These are phyloP conservation scores for Ips nitidus DNA, from an alignment of 1,140 invertebrate species.

Conservation along the genomic window DNA sequence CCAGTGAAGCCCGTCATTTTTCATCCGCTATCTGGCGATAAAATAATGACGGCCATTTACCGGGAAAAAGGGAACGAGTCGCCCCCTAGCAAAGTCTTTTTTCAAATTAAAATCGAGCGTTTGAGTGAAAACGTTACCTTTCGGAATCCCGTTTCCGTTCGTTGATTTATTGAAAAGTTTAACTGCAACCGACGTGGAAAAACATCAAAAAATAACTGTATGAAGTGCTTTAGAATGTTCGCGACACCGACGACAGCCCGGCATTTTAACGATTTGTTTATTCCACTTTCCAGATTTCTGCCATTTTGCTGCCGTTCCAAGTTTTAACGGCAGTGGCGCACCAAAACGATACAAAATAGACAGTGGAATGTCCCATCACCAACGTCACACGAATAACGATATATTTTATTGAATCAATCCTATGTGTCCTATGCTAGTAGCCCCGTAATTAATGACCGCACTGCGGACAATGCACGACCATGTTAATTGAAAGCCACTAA, in stretches of 20 bases:
- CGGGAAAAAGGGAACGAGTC: neutral
- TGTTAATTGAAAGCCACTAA: slow-evolving; percentile 36
- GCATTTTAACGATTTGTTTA: slow-evolving; percentile 6
- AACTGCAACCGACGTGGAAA: neutral
- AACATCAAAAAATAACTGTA: neutral
- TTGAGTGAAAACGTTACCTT: neutral
- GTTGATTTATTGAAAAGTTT: neutral
- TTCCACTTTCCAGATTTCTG: neutral
- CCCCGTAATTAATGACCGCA: slow-evolving; percentile 23
- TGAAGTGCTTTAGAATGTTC: neutral
- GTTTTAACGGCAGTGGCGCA: no score
- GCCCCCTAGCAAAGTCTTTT: neutral
- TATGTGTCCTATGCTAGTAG: no score
- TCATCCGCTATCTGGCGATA: slow-evolving; percentile 21
- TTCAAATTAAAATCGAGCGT: neutral
- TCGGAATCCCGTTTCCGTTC: neutral
- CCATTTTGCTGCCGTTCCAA: neutral
- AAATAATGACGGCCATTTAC: slow-evolving; percentile 7
- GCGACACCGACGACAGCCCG: neutral
- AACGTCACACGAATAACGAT: no score
- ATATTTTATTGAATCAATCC: no score
- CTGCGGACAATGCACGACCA: slow-evolving; percentile 33
- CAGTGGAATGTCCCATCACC: no score
- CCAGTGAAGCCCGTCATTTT: slow-evolving; percentile 31
- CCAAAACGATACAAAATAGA: no score